A percentile compares a stretch with the other conserved stretches of the same genome.
Conservation (phyloP, 1,140 invertebrate genomes). For the Stenopsyche tienmushanensis region DNA sequence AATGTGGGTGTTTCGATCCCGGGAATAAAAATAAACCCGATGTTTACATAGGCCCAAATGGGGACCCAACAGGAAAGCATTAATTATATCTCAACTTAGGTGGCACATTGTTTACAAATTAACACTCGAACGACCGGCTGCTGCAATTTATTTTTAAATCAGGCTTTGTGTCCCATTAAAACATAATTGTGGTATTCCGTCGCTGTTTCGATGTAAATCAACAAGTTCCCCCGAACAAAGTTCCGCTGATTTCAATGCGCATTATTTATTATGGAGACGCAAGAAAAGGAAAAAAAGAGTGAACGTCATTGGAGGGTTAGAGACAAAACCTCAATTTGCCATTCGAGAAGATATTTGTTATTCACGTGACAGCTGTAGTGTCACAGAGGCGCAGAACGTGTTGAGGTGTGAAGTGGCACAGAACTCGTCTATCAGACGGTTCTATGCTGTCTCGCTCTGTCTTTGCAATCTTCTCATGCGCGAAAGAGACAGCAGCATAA, state of each 20-base stretch:
- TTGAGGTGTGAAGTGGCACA: constrained; percentile 29
- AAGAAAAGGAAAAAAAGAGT: background rate
- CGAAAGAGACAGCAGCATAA: constrained; percentile 1
- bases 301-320: constrained; percentile 15
- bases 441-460: constrained; percentile 16
- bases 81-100: constrained; percentile 3
- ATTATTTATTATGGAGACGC: background rate
- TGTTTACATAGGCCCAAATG: background rate
- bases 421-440: constrained; percentile 16
- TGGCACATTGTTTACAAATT: background rate
- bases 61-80: constrained; percentile 12
- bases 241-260: no score
- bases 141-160: no score
- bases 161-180: no score
- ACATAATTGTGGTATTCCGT: no score
- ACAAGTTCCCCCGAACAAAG: no score
- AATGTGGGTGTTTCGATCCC: background rate
- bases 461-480: background rate
- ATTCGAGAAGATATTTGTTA: constrained; percentile 36
- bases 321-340: constrained; percentile 40
- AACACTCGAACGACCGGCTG: no score
- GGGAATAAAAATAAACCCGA: constrained; percentile 2
- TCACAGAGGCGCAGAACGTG: constrained; percentile 20
- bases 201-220: no score
- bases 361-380: constrained; percentile 41